Base-by-base conservation (phyloP, 2,113 vertebrate species). In the Pachycephala philippinensis region DNA sequence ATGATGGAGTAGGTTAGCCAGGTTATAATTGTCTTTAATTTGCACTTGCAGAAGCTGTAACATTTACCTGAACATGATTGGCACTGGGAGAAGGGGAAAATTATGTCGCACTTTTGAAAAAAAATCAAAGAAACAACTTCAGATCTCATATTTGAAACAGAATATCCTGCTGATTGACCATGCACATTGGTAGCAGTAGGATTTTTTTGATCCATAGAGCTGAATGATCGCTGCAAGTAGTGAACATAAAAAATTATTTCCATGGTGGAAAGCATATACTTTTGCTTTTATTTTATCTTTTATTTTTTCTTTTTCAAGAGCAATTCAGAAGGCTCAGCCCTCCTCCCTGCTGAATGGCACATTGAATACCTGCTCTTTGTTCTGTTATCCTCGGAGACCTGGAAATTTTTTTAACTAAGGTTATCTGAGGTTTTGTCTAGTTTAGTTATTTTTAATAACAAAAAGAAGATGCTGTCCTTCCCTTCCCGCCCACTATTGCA, bases 11-110 rank as follows among this genome's bases (percentile, higher is more conserved):
- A 92, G 87, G 87, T 90, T 91, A 95, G 69, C 72, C 79, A 83
- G 94, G 83, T 95, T 95, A 69, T 96, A 95, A 96, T 94, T 95
- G 89, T 72, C 95, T 95, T 97, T 93, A 96, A 95, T 96, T 95
- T 87, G 70, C 45, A 40, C 83, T 95, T 94, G 61, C 72, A 95
- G 90, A 89, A 83, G 70, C 83, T 92, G 87, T 93, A 95, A 89
- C 89, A 49, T 95, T 95, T 90, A 92, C 74, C 83, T 92, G 77
- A 93, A 93, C 84, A 78, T 50, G 54, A 89, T 24, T 77, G 87
- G 77, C 80, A 64, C 74, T 75, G 66, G 71, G 91, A 94, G 61
- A 96, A 91, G 66, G 78, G 63, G 76, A 22, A 96, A 96, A 93
- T 77, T 77, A 87, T 89, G 64, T 84, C 0, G 0, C 22, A 77